phyloP scores from a whole-genome alignment of 2,888 invertebrate genomes.

The Lepidocyrtoides sp. region DNA sequence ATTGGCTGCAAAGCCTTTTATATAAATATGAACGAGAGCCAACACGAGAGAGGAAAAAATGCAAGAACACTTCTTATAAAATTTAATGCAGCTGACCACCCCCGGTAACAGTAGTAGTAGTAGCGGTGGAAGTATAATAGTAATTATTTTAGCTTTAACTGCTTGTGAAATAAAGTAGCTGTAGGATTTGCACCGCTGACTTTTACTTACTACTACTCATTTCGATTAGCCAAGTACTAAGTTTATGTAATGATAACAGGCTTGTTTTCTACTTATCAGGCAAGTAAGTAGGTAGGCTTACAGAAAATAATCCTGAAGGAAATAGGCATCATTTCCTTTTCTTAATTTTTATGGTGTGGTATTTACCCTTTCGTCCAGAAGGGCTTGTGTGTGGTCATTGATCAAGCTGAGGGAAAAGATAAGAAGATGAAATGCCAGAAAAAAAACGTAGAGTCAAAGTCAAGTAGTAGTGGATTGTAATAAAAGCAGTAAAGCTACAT shows the following conservation, averaged over 20 bases:
- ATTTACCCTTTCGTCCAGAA: background rate
- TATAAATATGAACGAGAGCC: too few species aligned
- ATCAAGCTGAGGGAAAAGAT: background rate
- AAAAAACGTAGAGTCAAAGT: background rate
- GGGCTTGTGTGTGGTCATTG: background rate
- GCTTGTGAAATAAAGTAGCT: too few species aligned
- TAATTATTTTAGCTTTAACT: too few species aligned
- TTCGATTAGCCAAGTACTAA: constrained; percentile 1
- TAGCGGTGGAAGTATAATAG: too few species aligned
- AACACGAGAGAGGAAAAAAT: background rate
- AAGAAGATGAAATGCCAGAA: background rate
- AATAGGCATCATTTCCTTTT: background rate
- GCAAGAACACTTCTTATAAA: background rate
- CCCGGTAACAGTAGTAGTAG: background rate
- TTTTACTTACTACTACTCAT: background rate
- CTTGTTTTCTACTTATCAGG: background rate
- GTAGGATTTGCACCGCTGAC: background rate
- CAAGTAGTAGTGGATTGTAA: background rate
- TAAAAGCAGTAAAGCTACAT: background rate
- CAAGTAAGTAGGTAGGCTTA: background rate
- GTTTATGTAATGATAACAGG: background rate
- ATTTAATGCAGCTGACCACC: background rate
- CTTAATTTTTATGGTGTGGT: background rate
- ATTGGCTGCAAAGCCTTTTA: too few species aligned
- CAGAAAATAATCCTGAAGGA: background rate